Evolutionary conservation across 2,113 vertebrate species (phyloP), one percentile per base, ranked within the genome.

Genomic region (Osmerus eperlanus): DNA sequence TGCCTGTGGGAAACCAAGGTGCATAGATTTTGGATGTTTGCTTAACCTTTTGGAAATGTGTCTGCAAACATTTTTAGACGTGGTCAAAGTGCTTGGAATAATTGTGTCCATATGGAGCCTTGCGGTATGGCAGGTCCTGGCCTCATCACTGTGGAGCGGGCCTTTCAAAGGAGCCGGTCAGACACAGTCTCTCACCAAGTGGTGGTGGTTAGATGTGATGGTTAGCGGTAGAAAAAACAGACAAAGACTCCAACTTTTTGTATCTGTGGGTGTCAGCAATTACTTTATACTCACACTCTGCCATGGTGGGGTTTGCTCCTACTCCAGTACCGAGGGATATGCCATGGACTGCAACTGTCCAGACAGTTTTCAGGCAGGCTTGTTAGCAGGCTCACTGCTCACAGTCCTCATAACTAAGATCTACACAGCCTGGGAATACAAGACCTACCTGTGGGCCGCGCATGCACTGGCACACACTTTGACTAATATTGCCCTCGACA

Each of bases 11-110:
- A 65, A 65, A 65, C 64, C 41, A 65, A 51, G 36, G 64, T 65
- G 64, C 36, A 4, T 65, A 47, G 41, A 56, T 41, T 47, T 65
- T 13, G 8, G n/a, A 65, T 65, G 36, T 65, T 65, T 65, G 32
- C 36, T 41, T 41, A 64, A 64, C 62, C 29, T 12, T 64, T 65
- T 65, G 41, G 19, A 47, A 65, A 52, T 65, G 36, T 41, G 29
- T 64, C 62, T 64, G 62, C 29, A 18, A 64, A 3, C 14, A 18
- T 64, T 64, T 64, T 36, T 41, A 7, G 29, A 64, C 8, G 29
- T 64, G 62, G 62, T 64, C 62, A 64, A n/a, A 64, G 62, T 64
- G 62, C 28, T 29, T 41, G 29, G 62, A 41, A 36, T 64, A 64
- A 64, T 64, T 64, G 62, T 16, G 1, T n/a, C 29, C 62, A 41